Conservation (phyloP, 2,888 invertebrate species). For the Agriopis marginaria region DNA sequence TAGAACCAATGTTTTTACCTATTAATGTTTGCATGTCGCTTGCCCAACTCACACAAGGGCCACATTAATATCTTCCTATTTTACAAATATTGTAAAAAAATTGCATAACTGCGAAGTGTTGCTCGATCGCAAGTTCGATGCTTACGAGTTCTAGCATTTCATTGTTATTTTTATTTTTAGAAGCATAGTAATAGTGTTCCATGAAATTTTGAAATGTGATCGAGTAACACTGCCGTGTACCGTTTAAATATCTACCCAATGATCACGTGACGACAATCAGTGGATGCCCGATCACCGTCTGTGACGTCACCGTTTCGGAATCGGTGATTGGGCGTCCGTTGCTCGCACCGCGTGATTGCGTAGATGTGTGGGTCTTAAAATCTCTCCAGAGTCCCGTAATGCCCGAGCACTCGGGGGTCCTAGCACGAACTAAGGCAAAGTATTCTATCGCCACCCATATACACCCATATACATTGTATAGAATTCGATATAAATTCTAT, state of each 20-base stretch:
- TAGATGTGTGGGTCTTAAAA: constrained; percentile 35
- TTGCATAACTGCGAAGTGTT: constrained; percentile 41
- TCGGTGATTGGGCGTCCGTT: neutral
- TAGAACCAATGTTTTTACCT: constrained; percentile 15
- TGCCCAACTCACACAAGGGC: constrained; percentile 47
- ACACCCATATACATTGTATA: neutral
- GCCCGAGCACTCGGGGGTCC: constrained; percentile 72
- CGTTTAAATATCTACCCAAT: constrained; percentile 38
- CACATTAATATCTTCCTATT: constrained; percentile 35
- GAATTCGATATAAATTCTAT: neutral
- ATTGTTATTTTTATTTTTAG: neutral
- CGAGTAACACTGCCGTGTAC: constrained; percentile 53
- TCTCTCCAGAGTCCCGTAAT: constrained; percentile 66
- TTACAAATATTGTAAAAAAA: constrained; percentile 4
- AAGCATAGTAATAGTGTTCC: neutral
- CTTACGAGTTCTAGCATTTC: neutral
- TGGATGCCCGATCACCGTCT: neutral
- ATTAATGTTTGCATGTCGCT: constrained; percentile 62
- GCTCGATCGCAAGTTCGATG: constrained; percentile 44
- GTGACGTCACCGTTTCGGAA: neutral
- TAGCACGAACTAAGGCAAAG: constrained; percentile 52
- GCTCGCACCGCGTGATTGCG: neutral
- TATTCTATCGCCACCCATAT: neutral
- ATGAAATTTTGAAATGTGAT: constrained; percentile 32
- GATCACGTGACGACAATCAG: neutral